Percentiles rank a stretch among this genome's conserved stretches.
Evolutionary conservation across 1,140 invertebrate species (phyloP).

Genomic region (Musca domestica): DNA sequence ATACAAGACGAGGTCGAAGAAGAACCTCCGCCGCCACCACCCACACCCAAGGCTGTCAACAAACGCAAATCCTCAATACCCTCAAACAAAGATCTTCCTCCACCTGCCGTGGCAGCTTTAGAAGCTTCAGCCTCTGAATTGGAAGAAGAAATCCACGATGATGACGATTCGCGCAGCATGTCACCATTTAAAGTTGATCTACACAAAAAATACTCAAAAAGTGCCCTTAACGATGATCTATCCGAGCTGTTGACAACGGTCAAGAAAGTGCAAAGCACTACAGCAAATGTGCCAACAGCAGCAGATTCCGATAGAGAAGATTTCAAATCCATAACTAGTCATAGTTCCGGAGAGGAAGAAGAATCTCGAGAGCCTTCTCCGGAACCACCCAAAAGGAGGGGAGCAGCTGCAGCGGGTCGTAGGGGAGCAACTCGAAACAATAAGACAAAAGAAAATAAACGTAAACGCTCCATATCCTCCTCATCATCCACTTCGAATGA

Average conservation of each 20-base stretch:
- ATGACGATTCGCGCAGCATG: slow-evolving; percentile 44
- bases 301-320: slow-evolving; percentile 40
- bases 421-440: slow-evolving; percentile 26
- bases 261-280: slow-evolving; percentile 40
- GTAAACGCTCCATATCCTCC: slow-evolving; percentile 3
- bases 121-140: slow-evolving; percentile 45
- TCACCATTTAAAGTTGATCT: slow-evolving; percentile 53
- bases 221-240: slow-evolving; percentile 53
- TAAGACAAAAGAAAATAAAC: slow-evolving; percentile 37
- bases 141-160: slow-evolving; percentile 38
- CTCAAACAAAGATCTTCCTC: slow-evolving; percentile 35
- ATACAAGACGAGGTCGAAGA: slow-evolving; percentile 24
- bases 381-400: slow-evolving; percentile 9
- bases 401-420: slow-evolving; percentile 1
- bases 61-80: background rate
- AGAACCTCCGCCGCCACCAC: slow-evolving; percentile 24
- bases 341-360: slow-evolving; percentile 29
- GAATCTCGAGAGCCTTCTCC: slow-evolving; percentile 16
- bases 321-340: slow-evolving; percentile 39
- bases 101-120: slow-evolving; percentile 43
- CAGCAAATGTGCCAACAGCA: slow-evolving; percentile 29
- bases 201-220: slow-evolving; percentile 54
- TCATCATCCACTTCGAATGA: slow-evolving; percentile 24
- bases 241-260: slow-evolving; percentile 47
- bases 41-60: background rate